Conservation (phyloP, 2,797 vertebrate species). For the Dryobates pubescens region DNA sequence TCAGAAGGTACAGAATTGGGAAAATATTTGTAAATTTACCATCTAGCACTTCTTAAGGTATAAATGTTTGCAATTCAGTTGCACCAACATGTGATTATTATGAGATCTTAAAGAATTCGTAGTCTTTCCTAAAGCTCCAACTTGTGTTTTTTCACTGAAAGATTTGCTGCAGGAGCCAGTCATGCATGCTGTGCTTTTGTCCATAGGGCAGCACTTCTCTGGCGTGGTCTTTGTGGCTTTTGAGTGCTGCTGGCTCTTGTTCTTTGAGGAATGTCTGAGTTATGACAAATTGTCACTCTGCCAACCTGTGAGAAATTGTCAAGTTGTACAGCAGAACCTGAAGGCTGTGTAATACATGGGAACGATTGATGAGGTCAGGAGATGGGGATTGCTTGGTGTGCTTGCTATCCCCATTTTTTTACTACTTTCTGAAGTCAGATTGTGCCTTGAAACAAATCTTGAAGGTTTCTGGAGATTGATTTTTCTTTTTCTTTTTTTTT, state of each 20-base stretch:
- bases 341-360: background rate
- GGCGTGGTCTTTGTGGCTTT: background rate
- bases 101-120: background rate
- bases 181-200: background rate
- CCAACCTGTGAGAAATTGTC: background rate
- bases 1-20: background rate
- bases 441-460: background rate
- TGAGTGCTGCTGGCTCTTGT: background rate
- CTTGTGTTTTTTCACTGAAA: background rate
- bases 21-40: background rate
- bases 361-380: background rate
- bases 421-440: background rate
- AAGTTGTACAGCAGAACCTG: background rate
- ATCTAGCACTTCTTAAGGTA: background rate
- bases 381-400: background rate
- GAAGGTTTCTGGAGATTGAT: background rate
- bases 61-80: background rate
- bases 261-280: background rate
- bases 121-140: background rate
- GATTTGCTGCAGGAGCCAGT: background rate
- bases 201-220: background rate
- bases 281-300: background rate
- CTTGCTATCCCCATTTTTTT: background rate
- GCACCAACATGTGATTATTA: background rate
- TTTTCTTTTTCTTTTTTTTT: background rate